phyloP scores from a whole-genome alignment of 2,888 invertebrate genomes.

The Monochamus alternatus region DNA sequence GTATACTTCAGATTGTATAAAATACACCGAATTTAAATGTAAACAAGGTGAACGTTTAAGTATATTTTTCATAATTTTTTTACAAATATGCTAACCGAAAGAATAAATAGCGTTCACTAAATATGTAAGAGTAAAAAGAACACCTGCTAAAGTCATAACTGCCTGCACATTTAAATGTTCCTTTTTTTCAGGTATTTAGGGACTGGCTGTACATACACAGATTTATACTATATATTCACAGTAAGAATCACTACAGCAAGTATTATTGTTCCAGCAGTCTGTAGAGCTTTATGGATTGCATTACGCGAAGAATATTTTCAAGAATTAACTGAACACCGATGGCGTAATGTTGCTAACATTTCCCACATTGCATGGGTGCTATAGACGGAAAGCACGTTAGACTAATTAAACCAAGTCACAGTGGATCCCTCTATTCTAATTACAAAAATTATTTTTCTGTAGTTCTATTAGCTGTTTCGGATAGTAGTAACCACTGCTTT shows the following conservation, averaged over 20 bases:
- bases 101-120: too few relatives aligned
- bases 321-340: slow-evolving; percentile 33
- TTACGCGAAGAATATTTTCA: slow-evolving; percentile 1
- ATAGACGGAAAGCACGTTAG: slow-evolving; percentile 38
- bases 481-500: slow-evolving; percentile 60
- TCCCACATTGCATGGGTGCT: slow-evolving; percentile 49
- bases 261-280: slow-evolving; percentile 3
- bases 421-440: slow-evolving; percentile 43
- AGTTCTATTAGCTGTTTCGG: slow-evolving; percentile 51
- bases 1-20: too few relatives aligned
- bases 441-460: slow-evolving; percentile 32
- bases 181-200: slow-evolving; percentile 40
- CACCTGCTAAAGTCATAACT: too few relatives aligned
- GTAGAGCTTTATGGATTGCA: slow-evolving; percentile 4
- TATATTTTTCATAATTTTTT: too few relatives aligned
- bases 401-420: slow-evolving; percentile 45
- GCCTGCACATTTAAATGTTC: too few relatives aligned
- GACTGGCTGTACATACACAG: slow-evolving; percentile 37
- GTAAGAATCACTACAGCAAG: slow-evolving; percentile 24
- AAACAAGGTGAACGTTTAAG: too few relatives aligned
- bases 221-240: slow-evolving; percentile 37
- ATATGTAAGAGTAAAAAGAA: too few relatives aligned
- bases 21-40: too few relatives aligned
- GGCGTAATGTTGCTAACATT: slow-evolving; percentile 45
- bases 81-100: too few relatives aligned